These are phyloP conservation scores for Okapia johnstoni DNA, from an alignment of 2,113 vertebrate species.

Conservation along the genomic window DNA sequence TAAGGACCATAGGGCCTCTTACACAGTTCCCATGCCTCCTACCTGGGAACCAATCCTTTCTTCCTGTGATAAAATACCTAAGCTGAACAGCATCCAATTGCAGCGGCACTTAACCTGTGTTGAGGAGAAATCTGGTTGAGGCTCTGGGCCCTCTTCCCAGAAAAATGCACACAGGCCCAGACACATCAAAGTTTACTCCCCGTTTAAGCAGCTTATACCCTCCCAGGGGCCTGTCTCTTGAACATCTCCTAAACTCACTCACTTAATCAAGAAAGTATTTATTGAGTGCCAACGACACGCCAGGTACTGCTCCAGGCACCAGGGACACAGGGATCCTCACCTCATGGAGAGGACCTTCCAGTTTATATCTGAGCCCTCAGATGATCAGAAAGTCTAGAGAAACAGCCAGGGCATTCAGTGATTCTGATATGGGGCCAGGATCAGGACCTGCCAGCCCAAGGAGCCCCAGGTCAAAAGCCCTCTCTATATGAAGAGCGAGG, in stretches of 20 bases:
- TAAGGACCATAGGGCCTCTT: not conserved
- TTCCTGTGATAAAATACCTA: not conserved
- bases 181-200: not conserved
- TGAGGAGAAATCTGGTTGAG: not conserved
- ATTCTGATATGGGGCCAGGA: not conserved
- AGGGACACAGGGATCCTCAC: not conserved
- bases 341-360: rapidly evolving
- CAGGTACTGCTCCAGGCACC: not conserved
- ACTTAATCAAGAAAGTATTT: not conserved
- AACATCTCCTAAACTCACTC: not conserved
- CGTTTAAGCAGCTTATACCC: not conserved
- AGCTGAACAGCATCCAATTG: not conserved
- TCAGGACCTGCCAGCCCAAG: not conserved
- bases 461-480: not conserved
- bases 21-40: not conserved
- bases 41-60: not conserved
- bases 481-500: not conserved
- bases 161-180: not conserved
- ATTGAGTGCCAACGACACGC: rapidly evolving
- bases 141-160: not conserved
- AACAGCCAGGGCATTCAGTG: not conserved
- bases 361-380: too few relatives aligned
- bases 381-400: not conserved
- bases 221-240: not conserved
- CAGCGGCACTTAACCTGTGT: not conserved